phyloP scores from a whole-genome alignment of 2,888 invertebrate species.

The Tricholauxania praeusta region DNA sequence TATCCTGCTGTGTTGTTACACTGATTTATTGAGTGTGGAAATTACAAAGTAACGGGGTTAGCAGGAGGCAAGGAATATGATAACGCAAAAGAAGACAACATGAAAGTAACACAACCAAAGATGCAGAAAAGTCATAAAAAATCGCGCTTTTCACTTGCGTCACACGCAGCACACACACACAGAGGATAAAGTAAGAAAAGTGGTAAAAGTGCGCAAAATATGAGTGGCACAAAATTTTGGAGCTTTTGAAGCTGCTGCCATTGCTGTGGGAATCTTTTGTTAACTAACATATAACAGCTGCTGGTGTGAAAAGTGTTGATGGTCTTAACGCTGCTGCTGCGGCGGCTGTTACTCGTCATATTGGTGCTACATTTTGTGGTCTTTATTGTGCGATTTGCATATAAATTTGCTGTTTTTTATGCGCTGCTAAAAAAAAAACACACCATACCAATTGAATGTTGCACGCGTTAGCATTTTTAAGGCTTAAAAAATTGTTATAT shows the following conservation, averaged over 20 bases:
- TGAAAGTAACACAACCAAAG: no score
- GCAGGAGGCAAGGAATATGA: no score
- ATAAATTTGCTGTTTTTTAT: neutral
- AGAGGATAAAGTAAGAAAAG: neutral
- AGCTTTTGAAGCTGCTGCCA: neutral
- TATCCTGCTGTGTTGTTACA: no score
- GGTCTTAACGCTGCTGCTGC: neutral
- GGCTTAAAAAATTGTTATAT: no score
- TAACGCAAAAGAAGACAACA: no score
- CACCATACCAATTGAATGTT: no score
- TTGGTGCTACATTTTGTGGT: neutral
- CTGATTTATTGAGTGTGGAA: no score
- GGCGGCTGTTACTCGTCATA: neutral
- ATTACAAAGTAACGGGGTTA: no score
- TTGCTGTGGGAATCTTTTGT: neutral
- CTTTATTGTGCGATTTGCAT: slow-evolving; percentile 11
- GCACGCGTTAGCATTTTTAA: no score
- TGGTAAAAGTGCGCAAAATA: neutral
- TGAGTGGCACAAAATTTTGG: no score
- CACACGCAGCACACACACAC: slow-evolving; percentile 3
- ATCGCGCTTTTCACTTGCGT: neutral
- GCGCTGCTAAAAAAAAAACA: neutral
- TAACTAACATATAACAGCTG: neutral
- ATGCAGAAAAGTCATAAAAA: no score
- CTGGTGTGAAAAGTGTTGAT: slow-evolving; percentile 5